Base-by-base conservation (phyloP, 2,113 vertebrate genomes). In the Mustela lutreola region DNA sequence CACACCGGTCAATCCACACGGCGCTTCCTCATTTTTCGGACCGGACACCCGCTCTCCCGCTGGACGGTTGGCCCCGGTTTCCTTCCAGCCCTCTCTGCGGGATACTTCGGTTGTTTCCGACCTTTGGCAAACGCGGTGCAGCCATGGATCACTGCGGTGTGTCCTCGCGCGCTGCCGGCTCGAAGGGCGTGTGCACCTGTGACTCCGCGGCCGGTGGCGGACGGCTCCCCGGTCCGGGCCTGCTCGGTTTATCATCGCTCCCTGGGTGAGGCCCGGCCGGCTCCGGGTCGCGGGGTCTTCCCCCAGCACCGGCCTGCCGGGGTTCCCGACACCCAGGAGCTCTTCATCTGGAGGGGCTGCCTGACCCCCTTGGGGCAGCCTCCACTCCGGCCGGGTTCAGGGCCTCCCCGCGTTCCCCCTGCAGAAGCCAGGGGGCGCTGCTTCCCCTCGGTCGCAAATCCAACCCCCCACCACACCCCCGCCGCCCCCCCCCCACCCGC, bases 71-170 rank as follows among this genome's bases (percentile, higher is more conserved):
- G 26, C 0, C 62, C 1, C 18, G 88, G 39, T 60, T 91, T 19
- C 9, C 42, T 18, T 50, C 28, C 53, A 26, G 36, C 24, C 89
- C 36, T 39, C 86, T 28, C 4, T 1, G 11, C 22, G 21, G 96
- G 96, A 48, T 36, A 24, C 90, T 63, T 58, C 79, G 97, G 97
- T 96, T 94, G 83, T 97, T 97, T 96, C 97, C 97, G 92, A 4
- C n/a, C 94, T 62, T 81, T 39, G 33, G 82, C 53, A 95, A 60
- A 58, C 2, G 42, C 89, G 70, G 50, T 1, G 45, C 1, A 8
- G 50, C 70, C 2, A 21, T 82, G 93, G 92, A 42, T 97, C 87
- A 50, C 81, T 31, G 87, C 2, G 0, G 36, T 0, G 1, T 70
- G 92, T 48, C 82, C 0, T 24, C 42, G 19, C 84, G 12, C 62